Evolutionary conservation across 2,113 vertebrate genomes (phyloP).

Genomic region (Illadopsis cleaveri): DNA sequence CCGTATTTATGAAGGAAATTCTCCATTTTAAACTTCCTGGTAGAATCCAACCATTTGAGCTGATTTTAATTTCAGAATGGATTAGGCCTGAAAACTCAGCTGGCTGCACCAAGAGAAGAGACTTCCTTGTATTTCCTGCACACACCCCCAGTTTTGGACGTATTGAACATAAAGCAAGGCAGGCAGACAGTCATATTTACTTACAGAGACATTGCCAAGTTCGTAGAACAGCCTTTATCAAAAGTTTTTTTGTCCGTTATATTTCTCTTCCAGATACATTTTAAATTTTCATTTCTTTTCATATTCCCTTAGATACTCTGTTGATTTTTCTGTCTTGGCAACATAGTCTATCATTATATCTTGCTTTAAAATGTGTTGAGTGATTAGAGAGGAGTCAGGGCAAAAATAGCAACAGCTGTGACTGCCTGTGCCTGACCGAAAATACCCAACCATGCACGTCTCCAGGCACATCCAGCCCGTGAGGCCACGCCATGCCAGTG

Average conservation of each 20-base stretch:
- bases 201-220: conserved; percentile 38
- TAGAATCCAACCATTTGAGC: conserved; percentile 9
- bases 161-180: conserved; percentile 27
- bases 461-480: background rate
- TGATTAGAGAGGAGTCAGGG: conserved; percentile 65
- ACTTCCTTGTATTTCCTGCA: conserved; percentile 34
- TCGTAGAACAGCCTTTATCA: conserved; percentile 53
- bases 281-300: conserved; percentile 62
- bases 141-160: background rate
- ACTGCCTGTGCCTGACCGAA: conserved; percentile 16
- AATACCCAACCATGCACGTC: background rate
- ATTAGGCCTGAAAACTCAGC: conserved; percentile 49
- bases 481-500: background rate
- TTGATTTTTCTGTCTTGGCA: conserved; percentile 67
- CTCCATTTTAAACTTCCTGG: conserved; percentile 24
- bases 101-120: conserved; percentile 26
- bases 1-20: conserved; percentile 59
- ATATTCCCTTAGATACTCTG: conserved; percentile 59
- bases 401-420: conserved; percentile 49
- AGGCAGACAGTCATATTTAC: conserved; percentile 49
- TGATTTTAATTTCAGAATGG: conserved; percentile 52
- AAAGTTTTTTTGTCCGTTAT: conserved; percentile 43
- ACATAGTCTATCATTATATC: conserved; percentile 55
- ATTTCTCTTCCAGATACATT: conserved; percentile 56
- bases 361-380: conserved; percentile 71